Conservation (phyloP, 2,888 invertebrate species). For the Macrosoma leucophasiata region DNA sequence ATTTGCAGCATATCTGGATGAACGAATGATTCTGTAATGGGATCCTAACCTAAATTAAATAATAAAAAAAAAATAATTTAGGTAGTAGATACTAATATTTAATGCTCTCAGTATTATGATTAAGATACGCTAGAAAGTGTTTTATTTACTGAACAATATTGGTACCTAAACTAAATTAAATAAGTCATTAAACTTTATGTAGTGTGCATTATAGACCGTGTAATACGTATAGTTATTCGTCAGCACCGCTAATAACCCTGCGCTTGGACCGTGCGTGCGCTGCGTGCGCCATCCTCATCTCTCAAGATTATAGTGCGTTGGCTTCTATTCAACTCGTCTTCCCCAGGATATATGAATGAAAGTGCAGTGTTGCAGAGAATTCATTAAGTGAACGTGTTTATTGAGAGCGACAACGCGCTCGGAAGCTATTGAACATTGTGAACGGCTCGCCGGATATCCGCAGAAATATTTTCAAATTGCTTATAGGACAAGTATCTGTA, state of each 20-base stretch:
- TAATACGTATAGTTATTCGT: too few relatives aligned
- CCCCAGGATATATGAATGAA: conserved; percentile 45
- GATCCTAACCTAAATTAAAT: too few relatives aligned
- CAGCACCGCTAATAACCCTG: conserved; percentile 7
- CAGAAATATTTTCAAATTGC: not conserved
- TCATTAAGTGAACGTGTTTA: conserved; percentile 30
- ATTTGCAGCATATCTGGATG: too few relatives aligned
- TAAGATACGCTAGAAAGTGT: too few relatives aligned
- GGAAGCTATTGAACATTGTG: conserved; percentile 24
- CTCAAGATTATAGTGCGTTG: conserved; percentile 65
- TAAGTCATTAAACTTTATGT: too few relatives aligned
- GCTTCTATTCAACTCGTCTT: conserved; percentile 41
- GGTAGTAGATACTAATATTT: too few relatives aligned
- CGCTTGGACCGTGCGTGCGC: conserved; percentile 15
- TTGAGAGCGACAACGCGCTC: conserved; percentile 24
- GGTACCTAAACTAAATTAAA: too few relatives aligned
- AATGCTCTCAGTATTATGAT: too few relatives aligned
- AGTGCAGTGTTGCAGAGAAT: conserved; percentile 41
- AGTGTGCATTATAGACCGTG: too few relatives aligned
- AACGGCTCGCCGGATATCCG: conserved; percentile 23
- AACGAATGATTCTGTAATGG: too few relatives aligned
- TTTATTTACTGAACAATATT: too few relatives aligned
- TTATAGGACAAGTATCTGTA: not conserved
- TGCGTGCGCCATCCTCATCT: conserved; percentile 50
- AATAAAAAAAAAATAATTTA: too few relatives aligned